Evolutionary conservation across 2,888 invertebrate species (phyloP), one percentile per base, ranked within the genome.

Genomic region (Cryptocephalus moraei): DNA sequence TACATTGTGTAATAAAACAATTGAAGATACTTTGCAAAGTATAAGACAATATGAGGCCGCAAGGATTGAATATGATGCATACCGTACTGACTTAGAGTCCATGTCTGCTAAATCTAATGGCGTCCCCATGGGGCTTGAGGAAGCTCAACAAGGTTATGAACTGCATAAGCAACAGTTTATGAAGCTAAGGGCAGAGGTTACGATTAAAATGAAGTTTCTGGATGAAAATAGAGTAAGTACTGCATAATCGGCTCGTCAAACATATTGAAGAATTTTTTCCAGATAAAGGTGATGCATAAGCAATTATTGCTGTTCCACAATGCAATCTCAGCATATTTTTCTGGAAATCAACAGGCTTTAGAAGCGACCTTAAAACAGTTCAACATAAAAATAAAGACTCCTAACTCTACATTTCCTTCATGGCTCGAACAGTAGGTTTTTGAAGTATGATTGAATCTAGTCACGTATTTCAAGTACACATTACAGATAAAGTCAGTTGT

Each of bases 201-300:
- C 88, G 44, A 87, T 97, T 62, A 97, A 97, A 75, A 82, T 97
- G 71, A 87, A 91, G 71, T 90, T 97, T 73, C 78, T 97, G 60
- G 94, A 97, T 73, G 97, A 97, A 75, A 97, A 97, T 74, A 81
- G 93, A 77, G 94, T 94, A 72, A 72, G 73, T 61, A 22, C 36
- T 12, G 36, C 11, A 11, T 36, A 11, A 36, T 11, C 36, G 6
- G 22, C 22, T 22, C 6, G 22, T 22, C 2, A 22, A 22, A 22
- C 22, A 22, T 22, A 22, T 4, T 22, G 2, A 22, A 22, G 22
- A 22, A 4, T 52, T 50, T 51, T 45, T 56, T 60, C 50, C 73
- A 96, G 92, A 88, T 95, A 62, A 95, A 96, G 74, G 95, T 96
- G 59, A 95, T 97, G 95, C 94, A 95, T 74, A 96, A 96, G 70